Conservation (phyloP, 2,113 vertebrate species). For the Protomyctophum bolini region DNA sequence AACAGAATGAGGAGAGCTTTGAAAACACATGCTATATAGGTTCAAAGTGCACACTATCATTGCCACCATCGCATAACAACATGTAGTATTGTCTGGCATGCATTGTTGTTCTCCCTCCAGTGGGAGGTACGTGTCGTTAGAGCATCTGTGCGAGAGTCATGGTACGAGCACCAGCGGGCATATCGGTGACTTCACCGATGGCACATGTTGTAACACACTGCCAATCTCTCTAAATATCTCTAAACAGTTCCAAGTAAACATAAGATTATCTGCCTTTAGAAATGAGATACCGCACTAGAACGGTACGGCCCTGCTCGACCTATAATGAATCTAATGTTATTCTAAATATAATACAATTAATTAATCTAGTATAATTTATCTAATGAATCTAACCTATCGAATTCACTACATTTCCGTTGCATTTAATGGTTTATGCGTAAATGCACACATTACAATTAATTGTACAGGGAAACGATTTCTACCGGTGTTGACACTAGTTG, state of each 20-base stretch:
- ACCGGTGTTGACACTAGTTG: no score
- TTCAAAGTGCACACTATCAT: conserved; percentile 18
- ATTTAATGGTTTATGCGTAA: neutral
- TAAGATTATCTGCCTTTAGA: neutral
- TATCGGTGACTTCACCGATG: conserved; percentile 6
- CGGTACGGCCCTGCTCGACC: neutral
- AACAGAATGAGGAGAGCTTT: conserved; percentile 12
- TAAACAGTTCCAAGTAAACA: neutral
- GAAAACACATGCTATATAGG: conserved; percentile 11
- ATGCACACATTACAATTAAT: neutral
- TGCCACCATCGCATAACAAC: conserved; percentile 22
- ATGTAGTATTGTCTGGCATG: conserved; percentile 14
- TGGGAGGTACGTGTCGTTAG: neutral
- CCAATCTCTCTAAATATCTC: neutral
- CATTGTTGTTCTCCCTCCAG: conserved; percentile 10
- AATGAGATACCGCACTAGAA: neutral
- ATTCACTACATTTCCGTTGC: neutral
- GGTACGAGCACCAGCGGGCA: neutral
- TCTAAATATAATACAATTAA: neutral
- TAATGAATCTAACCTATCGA: neutral
- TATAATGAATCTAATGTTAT: neutral
- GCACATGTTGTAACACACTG: neutral
- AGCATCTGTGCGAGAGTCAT: neutral
- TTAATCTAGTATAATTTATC: no score
- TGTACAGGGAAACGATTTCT: neutral